phyloP scores from a whole-genome alignment of 2,888 invertebrate genomes.

The Rotaria macrura region DNA sequence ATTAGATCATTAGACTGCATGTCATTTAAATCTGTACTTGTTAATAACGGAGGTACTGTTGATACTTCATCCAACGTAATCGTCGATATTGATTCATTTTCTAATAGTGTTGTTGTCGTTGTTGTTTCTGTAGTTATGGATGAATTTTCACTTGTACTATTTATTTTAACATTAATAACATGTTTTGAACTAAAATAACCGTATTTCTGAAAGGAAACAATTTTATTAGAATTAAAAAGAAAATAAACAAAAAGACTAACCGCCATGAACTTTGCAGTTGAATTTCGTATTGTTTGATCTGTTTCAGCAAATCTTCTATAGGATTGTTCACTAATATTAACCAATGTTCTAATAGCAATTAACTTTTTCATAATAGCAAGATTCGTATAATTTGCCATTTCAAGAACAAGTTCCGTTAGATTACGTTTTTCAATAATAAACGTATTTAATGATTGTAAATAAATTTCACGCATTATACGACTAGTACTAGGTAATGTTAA shows the following conservation, averaged over 20 bases:
- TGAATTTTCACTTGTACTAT: neutral
- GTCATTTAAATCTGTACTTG: neutral
- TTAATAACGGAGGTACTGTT: neutral
- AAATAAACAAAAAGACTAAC: neutral
- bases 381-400: constrained; percentile 19
- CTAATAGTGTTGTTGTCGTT: neutral
- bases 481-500: neutral
- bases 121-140: neutral
- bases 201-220: neutral
- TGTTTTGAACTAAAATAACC: constrained; percentile 10
- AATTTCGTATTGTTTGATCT: neutral
- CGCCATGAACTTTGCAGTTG: neutral
- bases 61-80: neutral
- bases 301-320: neutral
- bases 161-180: neutral
- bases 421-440: constrained; percentile 9
- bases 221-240: too few relatives aligned
- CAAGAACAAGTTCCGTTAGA: neutral
- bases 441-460: neutral
- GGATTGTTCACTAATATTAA: neutral
- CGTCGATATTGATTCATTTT: neutral
- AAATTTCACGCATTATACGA: neutral
- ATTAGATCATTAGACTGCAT: neutral
- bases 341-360: neutral
- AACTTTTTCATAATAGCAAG: neutral